Percentiles rank a stretch among this genome's conserved stretches.
Conservation (phyloP, 2,113 vertebrate genomes). For the Eulemur rufifrons region DNA sequence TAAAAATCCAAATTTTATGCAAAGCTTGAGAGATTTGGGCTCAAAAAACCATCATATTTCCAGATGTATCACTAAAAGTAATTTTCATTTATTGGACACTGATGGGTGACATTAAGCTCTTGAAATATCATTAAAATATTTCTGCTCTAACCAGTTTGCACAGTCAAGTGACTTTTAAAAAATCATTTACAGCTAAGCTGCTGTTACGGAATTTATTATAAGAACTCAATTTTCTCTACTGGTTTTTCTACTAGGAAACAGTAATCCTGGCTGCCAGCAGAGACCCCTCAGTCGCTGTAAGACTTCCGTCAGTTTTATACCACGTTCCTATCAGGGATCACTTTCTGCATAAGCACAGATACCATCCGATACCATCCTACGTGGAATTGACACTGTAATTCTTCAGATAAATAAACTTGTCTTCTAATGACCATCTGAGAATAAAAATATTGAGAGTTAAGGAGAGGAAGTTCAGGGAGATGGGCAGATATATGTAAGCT, state of each 20-base stretch:
- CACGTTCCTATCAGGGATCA: slow-evolving; percentile 17
- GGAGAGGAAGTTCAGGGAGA: neutral
- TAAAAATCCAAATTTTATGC: slow-evolving; percentile 58
- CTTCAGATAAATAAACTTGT: neutral
- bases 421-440: slow-evolving; percentile 4
- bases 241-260: slow-evolving; percentile 29
- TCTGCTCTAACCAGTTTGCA: slow-evolving; percentile 72
- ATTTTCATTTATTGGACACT: slow-evolving; percentile 75
- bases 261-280: slow-evolving; percentile 4
- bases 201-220: slow-evolving; percentile 63
- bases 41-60: slow-evolving; percentile 62
- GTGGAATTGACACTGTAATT: neutral
- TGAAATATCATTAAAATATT: slow-evolving; percentile 76
- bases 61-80: slow-evolving; percentile 75
- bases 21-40: slow-evolving; percentile 62
- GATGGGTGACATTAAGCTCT: slow-evolving; percentile 75
- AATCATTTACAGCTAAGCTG: slow-evolving; percentile 65
- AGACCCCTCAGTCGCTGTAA: neutral
- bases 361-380: neutral
- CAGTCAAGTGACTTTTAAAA: slow-evolving; percentile 76
- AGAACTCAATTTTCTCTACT: slow-evolving; percentile 62
- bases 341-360: slow-evolving; percentile 17
- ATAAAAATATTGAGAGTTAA: neutral
- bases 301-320: slow-evolving; percentile 16
- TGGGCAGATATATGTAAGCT: neutral